Percentiles rank a stretch among this genome's conserved stretches.
Evolutionary conservation across 2,113 vertebrate genomes (phyloP).

Genomic region (Edolisoma coerulescens): DNA sequence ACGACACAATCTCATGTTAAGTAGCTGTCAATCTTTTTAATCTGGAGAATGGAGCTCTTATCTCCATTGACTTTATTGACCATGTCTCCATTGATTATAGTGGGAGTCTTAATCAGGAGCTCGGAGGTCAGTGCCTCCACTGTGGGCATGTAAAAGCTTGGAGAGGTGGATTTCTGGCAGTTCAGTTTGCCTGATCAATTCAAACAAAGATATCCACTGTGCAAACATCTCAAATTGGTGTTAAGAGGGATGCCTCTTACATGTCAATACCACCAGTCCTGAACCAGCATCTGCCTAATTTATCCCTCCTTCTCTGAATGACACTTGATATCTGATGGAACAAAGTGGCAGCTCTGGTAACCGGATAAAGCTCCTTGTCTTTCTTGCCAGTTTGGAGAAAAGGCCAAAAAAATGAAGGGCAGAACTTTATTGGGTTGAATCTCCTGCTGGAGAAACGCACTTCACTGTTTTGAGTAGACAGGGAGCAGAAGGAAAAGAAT

Average conservation of each 20-base stretch:
- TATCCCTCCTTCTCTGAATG: neutral
- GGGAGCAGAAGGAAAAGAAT: neutral
- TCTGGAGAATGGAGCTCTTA: constrained; percentile 18
- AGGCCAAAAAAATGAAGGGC: neutral
- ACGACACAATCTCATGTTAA: neutral
- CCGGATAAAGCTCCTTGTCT: neutral
- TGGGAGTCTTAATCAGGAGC: constrained; percentile 10
- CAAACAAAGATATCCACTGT: neutral
- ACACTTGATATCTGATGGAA: neutral
- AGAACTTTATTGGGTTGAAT: neutral
- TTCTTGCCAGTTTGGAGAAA: neutral
- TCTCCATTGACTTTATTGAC: constrained; percentile 54
- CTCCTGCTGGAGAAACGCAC: neutral
- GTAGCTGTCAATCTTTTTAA: constrained; percentile 49
- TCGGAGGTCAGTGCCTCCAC: neutral
- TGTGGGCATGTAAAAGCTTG: neutral
- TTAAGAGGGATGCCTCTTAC: neutral
- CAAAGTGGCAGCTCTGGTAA: neutral
- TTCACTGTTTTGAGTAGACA: neutral
- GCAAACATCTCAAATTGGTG: neutral
- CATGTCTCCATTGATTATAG: neutral
- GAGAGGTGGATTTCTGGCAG: neutral
- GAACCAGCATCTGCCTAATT: neutral
- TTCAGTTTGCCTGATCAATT: neutral
- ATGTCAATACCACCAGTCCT: neutral